Conservation (phyloP, 2,888 invertebrate genomes). For the Callosobruchus maculatus region DNA sequence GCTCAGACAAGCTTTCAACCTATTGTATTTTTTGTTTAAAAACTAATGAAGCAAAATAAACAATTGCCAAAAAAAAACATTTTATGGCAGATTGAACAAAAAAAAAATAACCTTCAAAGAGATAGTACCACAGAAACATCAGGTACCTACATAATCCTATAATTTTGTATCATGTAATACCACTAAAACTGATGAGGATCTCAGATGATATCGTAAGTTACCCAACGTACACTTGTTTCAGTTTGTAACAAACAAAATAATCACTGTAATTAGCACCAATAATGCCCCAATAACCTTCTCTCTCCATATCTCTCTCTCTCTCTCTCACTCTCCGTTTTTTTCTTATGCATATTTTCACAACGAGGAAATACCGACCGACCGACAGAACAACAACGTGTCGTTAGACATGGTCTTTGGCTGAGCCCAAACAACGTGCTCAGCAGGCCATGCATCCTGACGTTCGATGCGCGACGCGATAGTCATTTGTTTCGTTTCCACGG, state of each 20-base stretch:
- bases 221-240: background rate
- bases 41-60: too few species aligned
- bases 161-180: too few species aligned
- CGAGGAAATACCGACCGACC: conserved; percentile 13
- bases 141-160: too few species aligned
- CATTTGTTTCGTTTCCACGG: conserved; percentile 12
- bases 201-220: background rate
- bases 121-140: too few species aligned
- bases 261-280: conserved; percentile 2
- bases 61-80: too few species aligned
- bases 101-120: too few species aligned
- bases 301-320: too few species aligned
- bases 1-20: too few species aligned
- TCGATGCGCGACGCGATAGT: conserved; percentile 15
- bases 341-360: conserved; percentile 19
- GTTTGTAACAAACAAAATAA: background rate
- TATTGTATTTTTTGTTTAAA: too few species aligned
- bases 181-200: too few species aligned
- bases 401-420: conserved; percentile 39
- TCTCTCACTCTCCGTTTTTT: conserved; percentile 10
- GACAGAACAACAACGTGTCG: conserved; percentile 19
- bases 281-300: conserved; percentile 4
- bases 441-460: conserved; percentile 37
- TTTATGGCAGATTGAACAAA: too few species aligned
- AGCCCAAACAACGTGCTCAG: conserved; percentile 36